A percentile compares a stretch with the other conserved stretches of the same genome.
Evolutionary conservation across 2,797 vertebrate species (phyloP).

Genomic region (Periophthalmus magnuspinnatus): DNA sequence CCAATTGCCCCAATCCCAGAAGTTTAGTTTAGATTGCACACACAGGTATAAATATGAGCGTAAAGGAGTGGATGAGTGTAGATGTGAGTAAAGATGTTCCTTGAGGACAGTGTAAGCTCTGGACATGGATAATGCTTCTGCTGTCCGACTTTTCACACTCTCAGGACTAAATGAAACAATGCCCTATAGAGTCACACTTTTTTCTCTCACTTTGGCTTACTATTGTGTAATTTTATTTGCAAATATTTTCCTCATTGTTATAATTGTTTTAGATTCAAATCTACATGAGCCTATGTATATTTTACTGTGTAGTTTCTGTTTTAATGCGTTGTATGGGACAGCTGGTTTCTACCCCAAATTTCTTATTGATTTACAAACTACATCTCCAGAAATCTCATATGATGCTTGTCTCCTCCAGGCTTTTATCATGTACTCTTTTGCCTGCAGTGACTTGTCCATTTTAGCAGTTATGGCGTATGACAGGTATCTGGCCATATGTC

Average conservation of each 20-base stretch:
- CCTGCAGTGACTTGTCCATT: slow-evolving; percentile 40
- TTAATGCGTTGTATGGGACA: slow-evolving; percentile 49
- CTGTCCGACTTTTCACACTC: not conserved
- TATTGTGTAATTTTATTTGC: slow-evolving; percentile 39
- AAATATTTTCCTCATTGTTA: slow-evolving; percentile 28
- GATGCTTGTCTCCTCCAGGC: slow-evolving; percentile 45
- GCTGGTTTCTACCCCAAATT: slow-evolving; percentile 59
- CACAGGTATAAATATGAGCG: not conserved
- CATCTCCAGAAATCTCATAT: slow-evolving; percentile 39
- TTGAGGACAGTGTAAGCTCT: not conserved
- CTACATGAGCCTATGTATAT: slow-evolving; percentile 66
- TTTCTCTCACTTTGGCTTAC: slow-evolving; percentile 37
- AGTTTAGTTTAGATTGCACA: not conserved
- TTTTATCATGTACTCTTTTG: slow-evolving; percentile 50
- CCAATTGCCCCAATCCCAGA: not conserved
- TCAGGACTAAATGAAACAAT: slow-evolving; percentile 37
- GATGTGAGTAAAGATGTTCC: not conserved
- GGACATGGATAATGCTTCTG: not conserved
- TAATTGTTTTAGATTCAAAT: slow-evolving; percentile 43
- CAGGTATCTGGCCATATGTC: slow-evolving; percentile 62
- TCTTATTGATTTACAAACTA: slow-evolving; percentile 33
- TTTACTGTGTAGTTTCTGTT: slow-evolving; percentile 44
- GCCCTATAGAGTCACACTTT: slow-evolving; percentile 31
- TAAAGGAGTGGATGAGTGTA: not conserved
- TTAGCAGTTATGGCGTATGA: slow-evolving; percentile 60